Conservation (phyloP, 2,888 invertebrate genomes). For the Hypsopygia costalis region DNA sequence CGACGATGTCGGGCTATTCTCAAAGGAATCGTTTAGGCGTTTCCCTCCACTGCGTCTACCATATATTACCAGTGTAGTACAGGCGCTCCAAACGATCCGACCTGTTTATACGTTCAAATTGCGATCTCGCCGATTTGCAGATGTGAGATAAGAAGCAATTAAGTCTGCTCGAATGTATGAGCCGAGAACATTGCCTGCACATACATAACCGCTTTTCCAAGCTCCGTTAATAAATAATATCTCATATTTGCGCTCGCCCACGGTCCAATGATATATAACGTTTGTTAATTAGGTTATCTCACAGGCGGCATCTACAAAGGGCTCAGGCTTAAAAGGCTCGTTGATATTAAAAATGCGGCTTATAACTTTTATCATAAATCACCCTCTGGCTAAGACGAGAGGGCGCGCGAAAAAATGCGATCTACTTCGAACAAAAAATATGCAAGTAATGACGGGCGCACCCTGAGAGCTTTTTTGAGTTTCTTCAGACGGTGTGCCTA, state of each 20-base stretch:
- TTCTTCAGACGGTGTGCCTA: conserved; percentile 51
- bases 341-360: conserved; percentile 75
- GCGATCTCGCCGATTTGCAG: conserved; percentile 48
- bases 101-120: conserved; percentile 39
- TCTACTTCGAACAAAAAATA: conserved; percentile 70
- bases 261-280: conserved; percentile 65
- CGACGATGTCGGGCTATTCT: not conserved
- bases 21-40: not conserved
- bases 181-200: conserved; percentile 30
- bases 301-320: conserved; percentile 72
- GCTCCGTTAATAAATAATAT: conserved; percentile 56
- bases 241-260: conserved; percentile 61
- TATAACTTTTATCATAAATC: conserved; percentile 77
- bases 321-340: conserved; percentile 59
- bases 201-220: conserved; percentile 39
- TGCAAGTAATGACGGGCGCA: conserved; percentile 75
- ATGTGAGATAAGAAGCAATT: conserved; percentile 55
- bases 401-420: conserved; percentile 71
- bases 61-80: not conserved
- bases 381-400: conserved; percentile 63
- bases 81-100: conserved; percentile 12
- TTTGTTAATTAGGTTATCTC: conserved; percentile 79
- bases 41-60: not conserved
- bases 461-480: conserved; percentile 75
- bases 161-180: conserved; percentile 35